Conservation (phyloP, 2,888 invertebrate species). For the Mactromeris polynyma region DNA sequence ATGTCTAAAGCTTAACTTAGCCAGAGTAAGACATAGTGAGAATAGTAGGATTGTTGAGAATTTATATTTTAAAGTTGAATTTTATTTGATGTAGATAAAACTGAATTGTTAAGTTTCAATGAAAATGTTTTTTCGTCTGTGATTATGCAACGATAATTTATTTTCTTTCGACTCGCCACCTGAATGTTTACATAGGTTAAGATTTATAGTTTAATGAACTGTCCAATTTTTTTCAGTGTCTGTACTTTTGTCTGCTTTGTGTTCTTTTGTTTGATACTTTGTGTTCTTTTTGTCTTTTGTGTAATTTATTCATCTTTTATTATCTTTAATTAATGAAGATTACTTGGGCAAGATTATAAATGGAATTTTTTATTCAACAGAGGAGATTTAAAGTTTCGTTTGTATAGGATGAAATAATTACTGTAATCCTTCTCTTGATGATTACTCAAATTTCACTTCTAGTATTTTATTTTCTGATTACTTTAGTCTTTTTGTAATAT, state of each 20-base stretch:
- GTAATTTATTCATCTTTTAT: constrained; percentile 19
- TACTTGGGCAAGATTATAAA: neutral
- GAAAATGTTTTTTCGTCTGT: neutral
- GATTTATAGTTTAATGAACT: constrained; percentile 3
- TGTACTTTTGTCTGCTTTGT: constrained; percentile 15
- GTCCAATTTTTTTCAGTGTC: neutral
- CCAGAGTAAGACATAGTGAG: neutral
- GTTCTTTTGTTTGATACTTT: constrained; percentile 15
- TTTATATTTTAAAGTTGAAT: neutral
- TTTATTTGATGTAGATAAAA: neutral
- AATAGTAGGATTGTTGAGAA: neutral
- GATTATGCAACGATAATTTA: neutral
- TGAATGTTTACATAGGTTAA: neutral
- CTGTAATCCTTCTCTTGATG: neutral
- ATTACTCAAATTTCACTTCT: neutral
- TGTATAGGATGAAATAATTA: neutral
- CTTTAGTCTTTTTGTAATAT: neutral
- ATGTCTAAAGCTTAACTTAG: neutral
- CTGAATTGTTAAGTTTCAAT: neutral
- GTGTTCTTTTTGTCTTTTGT: constrained; percentile 18
- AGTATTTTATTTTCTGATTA: neutral
- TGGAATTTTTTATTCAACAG: neutral
- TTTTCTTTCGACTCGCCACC: constrained; percentile 3
- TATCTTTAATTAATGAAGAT: constrained; percentile 15
- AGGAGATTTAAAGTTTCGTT: neutral